Base-by-base conservation (phyloP, 2,113 vertebrate genomes). In the Tylochromis polylepis region DNA sequence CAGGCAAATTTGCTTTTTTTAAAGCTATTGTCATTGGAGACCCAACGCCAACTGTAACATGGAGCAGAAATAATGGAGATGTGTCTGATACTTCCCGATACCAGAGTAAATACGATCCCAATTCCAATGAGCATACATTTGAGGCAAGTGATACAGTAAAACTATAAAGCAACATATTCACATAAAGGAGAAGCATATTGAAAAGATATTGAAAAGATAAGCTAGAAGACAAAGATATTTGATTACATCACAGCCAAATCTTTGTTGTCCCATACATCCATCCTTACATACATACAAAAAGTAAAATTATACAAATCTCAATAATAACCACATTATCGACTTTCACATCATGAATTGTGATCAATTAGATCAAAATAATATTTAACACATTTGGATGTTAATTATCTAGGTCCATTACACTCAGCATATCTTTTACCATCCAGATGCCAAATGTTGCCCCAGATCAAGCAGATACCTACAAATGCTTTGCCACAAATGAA, bases 1-100 rank as follows among this genome's bases (percentile, higher is more conserved):
- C 93, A 98, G 97, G 97, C 31, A 98, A 97, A 95, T 96, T 94
- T 89, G 97, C 97, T 53, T 87, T 96, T 93, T 98, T 98, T 83
- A 97, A 96, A 90, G 97, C 95, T 27, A 94, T 97, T 85, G 96
- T 98, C 60, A 96, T 81, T 14, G 97, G 97, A 77, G 94, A 97
- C 3, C 97, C 98, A 15, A 14, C 46, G 41, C 97, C 97, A 1
- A 83, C 95, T 0, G 95, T 98, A 58, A 93, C 88, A 20, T 98
- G 97, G 97, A 94, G 92, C 1, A 95, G 96, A 70, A 93, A 82
- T 43, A 95, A 80, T 11, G 96, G 95, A 60, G 87, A 92, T 43
- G 91, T 98, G 78, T 94, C 96, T 16, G 95, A 97, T 86, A 90
- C 93, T 51, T 92, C 89, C 57, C 97, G 96, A 95, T 97, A 97